These are phyloP conservation scores for Goniozus legneri DNA, from an alignment of 1,140 invertebrate genomes.

Conservation along the genomic window DNA sequence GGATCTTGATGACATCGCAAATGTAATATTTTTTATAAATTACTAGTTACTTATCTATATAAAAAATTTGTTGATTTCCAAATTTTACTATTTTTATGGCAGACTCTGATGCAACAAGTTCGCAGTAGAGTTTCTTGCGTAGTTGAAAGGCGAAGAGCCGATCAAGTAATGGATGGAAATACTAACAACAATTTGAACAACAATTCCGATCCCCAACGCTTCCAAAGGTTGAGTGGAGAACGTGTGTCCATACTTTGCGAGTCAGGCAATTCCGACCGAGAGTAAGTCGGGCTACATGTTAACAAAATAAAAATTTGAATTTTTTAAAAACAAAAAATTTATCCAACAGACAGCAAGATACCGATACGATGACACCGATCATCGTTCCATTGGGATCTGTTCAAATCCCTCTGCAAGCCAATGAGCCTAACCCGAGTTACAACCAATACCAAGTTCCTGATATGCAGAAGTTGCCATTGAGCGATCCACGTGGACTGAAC, in stretches of 20 bases:
- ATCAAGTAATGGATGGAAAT: slow-evolving; percentile 72
- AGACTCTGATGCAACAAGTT: slow-evolving; percentile 46
- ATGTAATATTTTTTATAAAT: too few species aligned
- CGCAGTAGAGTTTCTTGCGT: slow-evolving; percentile 79
- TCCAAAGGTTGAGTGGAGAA: slow-evolving; percentile 75
- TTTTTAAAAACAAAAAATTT: neutral
- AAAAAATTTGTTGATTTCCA: slow-evolving; percentile 3
- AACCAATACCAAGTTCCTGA: slow-evolving; percentile 47
- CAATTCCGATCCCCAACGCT: slow-evolving; percentile 68
- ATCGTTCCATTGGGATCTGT: slow-evolving; percentile 50
- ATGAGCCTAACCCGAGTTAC: slow-evolving; percentile 35
- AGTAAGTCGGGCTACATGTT: slow-evolving; percentile 41
- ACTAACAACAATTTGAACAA: slow-evolving; percentile 53
- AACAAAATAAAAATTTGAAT: neutral
- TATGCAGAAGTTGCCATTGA: slow-evolving; percentile 42
- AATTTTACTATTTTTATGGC: neutral
- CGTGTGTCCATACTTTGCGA: slow-evolving; percentile 83
- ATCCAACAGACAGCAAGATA: slow-evolving; percentile 37
- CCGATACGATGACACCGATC: slow-evolving; percentile 49
- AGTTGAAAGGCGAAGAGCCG: slow-evolving; percentile 78
- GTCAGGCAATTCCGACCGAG: slow-evolving; percentile 65
- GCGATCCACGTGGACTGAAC: slow-evolving; percentile 41
- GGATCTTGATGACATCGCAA: slow-evolving; percentile 75
- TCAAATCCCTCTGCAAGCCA: slow-evolving; percentile 45
- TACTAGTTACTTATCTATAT: too few species aligned